Evolutionary conservation across 2,113 vertebrate species (phyloP).

Genomic region (Nibea albiflora): DNA sequence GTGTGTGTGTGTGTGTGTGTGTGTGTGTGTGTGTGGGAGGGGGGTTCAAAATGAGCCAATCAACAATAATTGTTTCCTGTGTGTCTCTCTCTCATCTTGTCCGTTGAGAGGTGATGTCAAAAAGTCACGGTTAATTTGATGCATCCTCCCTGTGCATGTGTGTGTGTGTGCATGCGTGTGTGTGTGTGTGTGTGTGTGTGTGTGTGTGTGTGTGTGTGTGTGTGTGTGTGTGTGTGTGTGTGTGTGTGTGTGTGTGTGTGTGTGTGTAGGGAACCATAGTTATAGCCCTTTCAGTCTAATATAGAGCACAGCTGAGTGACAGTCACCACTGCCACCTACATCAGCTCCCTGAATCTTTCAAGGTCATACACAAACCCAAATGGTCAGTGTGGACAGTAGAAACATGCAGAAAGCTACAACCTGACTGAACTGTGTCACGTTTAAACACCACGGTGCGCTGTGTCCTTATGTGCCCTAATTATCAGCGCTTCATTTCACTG

Average conservation of each 20-base stretch:
- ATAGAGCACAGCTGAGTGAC: neutral
- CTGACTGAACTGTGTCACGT: neutral
- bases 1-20: constrained; percentile 49
- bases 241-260: constrained; percentile 2
- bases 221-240: neutral
- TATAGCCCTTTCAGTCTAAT: neutral
- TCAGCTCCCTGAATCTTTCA: neutral
- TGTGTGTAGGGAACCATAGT: neutral
- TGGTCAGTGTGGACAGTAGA: neutral
- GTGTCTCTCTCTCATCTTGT: constrained; percentile 49
- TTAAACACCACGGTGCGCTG: neutral
- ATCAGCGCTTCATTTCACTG: neutral
- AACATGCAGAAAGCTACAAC: neutral
- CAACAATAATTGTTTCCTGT: constrained; percentile 73
- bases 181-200: constrained; percentile 2
- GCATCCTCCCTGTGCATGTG: constrained; percentile 30
- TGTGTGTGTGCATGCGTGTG: neutral
- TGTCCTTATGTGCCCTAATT: neutral
- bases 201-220: constrained; percentile 4
- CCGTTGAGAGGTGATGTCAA: constrained; percentile 59
- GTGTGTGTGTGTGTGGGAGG: constrained; percentile 44
- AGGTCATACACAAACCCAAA: neutral
- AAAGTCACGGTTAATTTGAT: constrained; percentile 68
- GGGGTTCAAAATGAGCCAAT: constrained; percentile 73
- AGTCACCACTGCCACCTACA: neutral